Percentiles rank a stretch among this genome's conserved stretches.
phyloP scores from a whole-genome alignment of 2,797 vertebrate genomes.

The Hydrophis major region DNA sequence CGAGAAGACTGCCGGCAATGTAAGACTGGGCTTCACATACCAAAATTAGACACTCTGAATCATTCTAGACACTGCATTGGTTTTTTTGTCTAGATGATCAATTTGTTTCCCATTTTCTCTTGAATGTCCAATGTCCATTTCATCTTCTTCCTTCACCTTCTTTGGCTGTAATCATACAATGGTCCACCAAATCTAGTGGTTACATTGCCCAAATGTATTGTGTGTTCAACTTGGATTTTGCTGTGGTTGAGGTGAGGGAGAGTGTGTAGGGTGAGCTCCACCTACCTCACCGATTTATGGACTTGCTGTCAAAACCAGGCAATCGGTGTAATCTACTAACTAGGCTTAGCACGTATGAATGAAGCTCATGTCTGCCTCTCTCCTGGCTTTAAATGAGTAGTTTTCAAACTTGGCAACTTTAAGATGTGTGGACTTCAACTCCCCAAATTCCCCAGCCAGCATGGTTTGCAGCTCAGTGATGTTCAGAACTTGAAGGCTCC shows the following conservation, averaged over 20 bases:
- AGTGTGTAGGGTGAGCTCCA: not conserved
- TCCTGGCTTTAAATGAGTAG: not conserved
- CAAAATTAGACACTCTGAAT: not conserved
- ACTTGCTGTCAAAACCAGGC: not conserved
- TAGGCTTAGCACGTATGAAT: not conserved
- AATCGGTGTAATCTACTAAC: not conserved
- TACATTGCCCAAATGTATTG: not conserved
- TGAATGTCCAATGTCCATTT: not conserved
- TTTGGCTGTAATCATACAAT: not conserved
- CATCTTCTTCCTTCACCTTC: not conserved
- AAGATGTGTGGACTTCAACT: not conserved
- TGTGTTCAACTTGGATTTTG: not conserved
- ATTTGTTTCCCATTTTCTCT: not conserved
- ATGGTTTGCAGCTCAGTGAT: too few species aligned
- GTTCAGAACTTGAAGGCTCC: too few species aligned
- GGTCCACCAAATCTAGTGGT: not conserved
- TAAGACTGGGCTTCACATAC: not conserved
- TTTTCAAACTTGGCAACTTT: not conserved
- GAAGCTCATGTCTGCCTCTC: not conserved
- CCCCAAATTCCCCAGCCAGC: too few species aligned
- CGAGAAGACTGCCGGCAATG: not conserved
- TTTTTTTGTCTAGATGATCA: not conserved
- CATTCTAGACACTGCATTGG: not conserved
- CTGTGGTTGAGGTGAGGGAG: not conserved
- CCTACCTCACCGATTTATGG: not conserved